phyloP scores from a whole-genome alignment of 1,140 invertebrate species.

The Trialeurodes vaporariorum region DNA sequence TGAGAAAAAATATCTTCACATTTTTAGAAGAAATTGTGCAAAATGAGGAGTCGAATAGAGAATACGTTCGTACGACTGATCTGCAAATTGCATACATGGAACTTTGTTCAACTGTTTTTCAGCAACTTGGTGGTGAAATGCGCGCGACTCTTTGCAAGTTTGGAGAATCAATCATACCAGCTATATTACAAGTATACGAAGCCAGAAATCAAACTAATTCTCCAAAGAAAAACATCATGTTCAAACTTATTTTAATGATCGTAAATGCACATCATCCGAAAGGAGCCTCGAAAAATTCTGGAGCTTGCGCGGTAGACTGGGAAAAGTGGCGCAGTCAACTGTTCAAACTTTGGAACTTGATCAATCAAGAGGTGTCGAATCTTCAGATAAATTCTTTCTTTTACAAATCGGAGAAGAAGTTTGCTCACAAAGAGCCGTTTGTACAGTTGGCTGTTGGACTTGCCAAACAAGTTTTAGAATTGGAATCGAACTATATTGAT shows the following conservation, averaged over 20 bases:
- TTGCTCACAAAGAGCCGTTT: not conserved
- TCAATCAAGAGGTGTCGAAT: not conserved
- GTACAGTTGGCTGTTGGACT: not conserved
- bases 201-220: not conserved
- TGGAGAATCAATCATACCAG: not conserved
- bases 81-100: not conserved
- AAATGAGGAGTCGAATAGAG: not conserved
- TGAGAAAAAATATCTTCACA: not conserved
- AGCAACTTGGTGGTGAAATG: not conserved
- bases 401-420: not conserved
- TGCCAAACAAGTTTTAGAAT: not conserved
- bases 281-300: not conserved
- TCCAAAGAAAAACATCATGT: not conserved
- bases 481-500: not conserved
- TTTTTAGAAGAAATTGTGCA: not conserved
- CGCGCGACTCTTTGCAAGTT: not conserved
- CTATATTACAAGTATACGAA: not conserved
- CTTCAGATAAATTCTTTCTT: not conserved
- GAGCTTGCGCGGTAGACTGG: conserved; percentile 12
- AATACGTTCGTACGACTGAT: not conserved
- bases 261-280: not conserved
- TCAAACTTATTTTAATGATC: not conserved
- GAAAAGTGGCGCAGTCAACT: conserved; percentile 10
- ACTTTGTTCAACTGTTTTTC: not conserved
- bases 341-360: not conserved